phyloP scores from a whole-genome alignment of 1,140 invertebrate genomes.

The Aphelenchoides fujianensis region DNA sequence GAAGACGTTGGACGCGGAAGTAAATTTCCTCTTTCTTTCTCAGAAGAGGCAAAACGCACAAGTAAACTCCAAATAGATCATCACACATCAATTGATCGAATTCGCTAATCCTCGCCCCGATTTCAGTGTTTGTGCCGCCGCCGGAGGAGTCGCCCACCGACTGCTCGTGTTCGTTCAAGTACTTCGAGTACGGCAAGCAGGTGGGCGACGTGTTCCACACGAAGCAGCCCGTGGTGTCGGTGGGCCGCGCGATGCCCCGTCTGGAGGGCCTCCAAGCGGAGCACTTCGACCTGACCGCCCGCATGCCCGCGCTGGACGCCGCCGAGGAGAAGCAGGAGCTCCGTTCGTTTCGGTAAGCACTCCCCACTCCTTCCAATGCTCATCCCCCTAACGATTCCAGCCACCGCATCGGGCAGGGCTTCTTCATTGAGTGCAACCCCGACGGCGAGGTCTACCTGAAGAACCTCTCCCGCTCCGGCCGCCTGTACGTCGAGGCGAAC shows the following conservation, averaged over 20 bases:
- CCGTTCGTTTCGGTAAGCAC: not conserved
- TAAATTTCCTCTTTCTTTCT: too few species aligned
- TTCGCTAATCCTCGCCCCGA: too few species aligned
- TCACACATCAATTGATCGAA: too few species aligned
- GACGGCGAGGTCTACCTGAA: constrained; percentile 12
- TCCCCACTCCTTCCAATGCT: too few species aligned
- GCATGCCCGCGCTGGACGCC: not conserved
- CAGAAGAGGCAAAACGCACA: too few species aligned
- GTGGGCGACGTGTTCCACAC: not conserved
- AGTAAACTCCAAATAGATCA: too few species aligned
- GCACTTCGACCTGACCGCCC: not conserved
- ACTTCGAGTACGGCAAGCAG: constrained; percentile 8
- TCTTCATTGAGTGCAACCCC: constrained; percentile 6
- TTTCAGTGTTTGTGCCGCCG: too few species aligned
- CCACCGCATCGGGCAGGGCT: not conserved
- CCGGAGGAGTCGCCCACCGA: not conserved
- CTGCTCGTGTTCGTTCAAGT: constrained; percentile 7
- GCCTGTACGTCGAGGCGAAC: not conserved
- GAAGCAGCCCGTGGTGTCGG: not conserved
- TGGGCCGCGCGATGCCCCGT: not conserved
- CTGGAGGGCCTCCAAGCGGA: not conserved
- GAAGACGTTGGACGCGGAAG: not conserved
- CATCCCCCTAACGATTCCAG: constrained; percentile 2
- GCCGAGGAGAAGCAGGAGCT: not conserved
- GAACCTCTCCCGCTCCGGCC: not conserved